Base-by-base conservation (phyloP, 2,888 invertebrate species). In the Muschampia plurimacula region DNA sequence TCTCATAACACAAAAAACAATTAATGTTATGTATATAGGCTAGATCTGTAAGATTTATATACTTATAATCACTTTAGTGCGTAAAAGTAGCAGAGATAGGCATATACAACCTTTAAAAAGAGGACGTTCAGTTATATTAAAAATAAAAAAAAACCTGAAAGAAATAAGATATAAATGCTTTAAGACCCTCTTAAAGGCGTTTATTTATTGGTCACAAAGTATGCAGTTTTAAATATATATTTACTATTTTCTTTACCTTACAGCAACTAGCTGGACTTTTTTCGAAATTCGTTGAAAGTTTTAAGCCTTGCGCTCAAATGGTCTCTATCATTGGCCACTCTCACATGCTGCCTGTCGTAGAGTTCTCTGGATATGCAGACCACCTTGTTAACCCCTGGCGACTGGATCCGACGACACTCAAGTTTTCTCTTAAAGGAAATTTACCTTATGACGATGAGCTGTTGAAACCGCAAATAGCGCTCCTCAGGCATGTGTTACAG, bases 241-340 rank as follows among this genome's bases (percentile, higher is more conserved):
- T 9, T 7, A 46, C 46, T 22, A 22, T 44, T 46, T 59, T 28
- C 12, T 7, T 59, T 32, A 7, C 9, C 13, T 94, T 95, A 68
- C 86, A 97, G 97, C 97, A 97, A 95, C 86, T 99, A 62, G 97
- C 98, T 46, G 96, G 97, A 83, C 89, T 98, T 39, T 95, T 99
- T 84, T 97, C 98, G 2, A 96, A 96, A 84, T 98, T 98, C 89
- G 97, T 99, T 4, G 98, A 99, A 86, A 98, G 98, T 89, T 99
- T 99, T 88, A 96, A 98, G 77, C 96, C 97, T 13, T 97, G 98
- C 75, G 99, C 99, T 0, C 99, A 99, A 94, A 99, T 99, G 98
- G 98, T 99, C 0, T 97, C 99, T 0, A 97, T 99, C 72, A 96
- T 98, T 77, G 98, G 98, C 0, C 97, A 98, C 81, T 96, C 98